A percentile compares a stretch with the other conserved stretches of the same genome.
phyloP scores from a whole-genome alignment of 2,888 invertebrate species.

The Ceratothoa steindachneri region DNA sequence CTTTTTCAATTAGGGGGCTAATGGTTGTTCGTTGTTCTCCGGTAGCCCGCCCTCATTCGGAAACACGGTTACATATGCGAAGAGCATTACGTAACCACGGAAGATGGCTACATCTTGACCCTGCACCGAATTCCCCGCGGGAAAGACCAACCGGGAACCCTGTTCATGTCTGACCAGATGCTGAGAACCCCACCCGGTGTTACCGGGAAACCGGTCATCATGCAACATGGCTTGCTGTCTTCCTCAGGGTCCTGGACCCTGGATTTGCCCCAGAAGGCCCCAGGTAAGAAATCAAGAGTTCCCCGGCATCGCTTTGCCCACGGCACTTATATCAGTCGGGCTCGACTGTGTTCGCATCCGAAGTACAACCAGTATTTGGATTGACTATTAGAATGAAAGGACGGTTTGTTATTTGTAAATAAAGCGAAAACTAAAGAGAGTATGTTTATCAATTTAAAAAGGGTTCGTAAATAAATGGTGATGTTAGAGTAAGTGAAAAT shows the following conservation, averaged over 20 bases:
- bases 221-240: constrained; percentile 76
- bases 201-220: constrained; percentile 53
- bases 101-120: neutral
- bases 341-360: too few relatives aligned
- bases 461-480: too few relatives aligned
- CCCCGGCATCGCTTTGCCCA: neutral
- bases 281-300: constrained; percentile 12
- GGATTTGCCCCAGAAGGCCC: constrained; percentile 28
- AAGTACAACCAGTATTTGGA: too few relatives aligned
- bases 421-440: too few relatives aligned
- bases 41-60: neutral
- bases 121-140: neutral
- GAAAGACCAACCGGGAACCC: neutral
- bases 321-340: too few relatives aligned
- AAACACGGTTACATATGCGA: neutral
- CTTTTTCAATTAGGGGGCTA: too few relatives aligned
- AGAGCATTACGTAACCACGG: neutral
- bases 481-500: too few relatives aligned
- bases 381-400: too few relatives aligned
- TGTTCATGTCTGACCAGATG: neutral
- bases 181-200: neutral
- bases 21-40: too few relatives aligned
- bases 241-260: constrained; percentile 73
- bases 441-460: too few relatives aligned
- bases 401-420: too few relatives aligned